These are phyloP conservation scores for Chrysolina haemoptera DNA, from an alignment of 2,888 invertebrate genomes.

Conservation along the genomic window DNA sequence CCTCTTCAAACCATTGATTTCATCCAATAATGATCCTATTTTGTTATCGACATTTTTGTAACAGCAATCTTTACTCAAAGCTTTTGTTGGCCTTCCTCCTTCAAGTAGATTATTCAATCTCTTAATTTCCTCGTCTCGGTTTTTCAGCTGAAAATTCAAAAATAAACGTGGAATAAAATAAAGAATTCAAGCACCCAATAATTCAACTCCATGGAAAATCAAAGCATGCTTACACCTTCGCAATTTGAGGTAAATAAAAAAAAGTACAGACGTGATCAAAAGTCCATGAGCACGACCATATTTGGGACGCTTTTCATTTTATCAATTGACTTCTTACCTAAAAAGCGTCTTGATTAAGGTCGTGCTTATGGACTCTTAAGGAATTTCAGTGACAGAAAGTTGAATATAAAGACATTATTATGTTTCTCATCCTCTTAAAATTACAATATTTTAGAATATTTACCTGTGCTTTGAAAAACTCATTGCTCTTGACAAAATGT, in stretches of 20 bases:
- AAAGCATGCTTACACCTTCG: neutral
- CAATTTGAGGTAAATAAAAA: too few species aligned
- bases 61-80: constrained; percentile 78
- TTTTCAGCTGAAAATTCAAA: constrained; percentile 59
- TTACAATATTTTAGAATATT: constrained; percentile 6
- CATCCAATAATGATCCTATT: constrained; percentile 69
- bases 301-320: too few species aligned
- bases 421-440: too few species aligned
- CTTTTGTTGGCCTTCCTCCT: constrained; percentile 77
- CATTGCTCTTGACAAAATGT: constrained; percentile 64
- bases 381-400: neutral
- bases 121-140: constrained; percentile 80
- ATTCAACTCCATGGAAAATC: neutral
- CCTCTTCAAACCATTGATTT: constrained; percentile 75
- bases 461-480: constrained; percentile 69
- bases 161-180: too few species aligned
- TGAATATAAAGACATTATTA: too few species aligned
- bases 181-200: neutral
- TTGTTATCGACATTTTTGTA: constrained; percentile 74
- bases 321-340: too few species aligned
- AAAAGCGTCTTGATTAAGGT: too few species aligned
- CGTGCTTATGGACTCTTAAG: too few species aligned
- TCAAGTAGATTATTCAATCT: constrained; percentile 79
- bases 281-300: too few species aligned
- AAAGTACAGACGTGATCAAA: too few species aligned